Conservation (phyloP, 2,113 vertebrate genomes). For the Macroglossus sobrinus region DNA sequence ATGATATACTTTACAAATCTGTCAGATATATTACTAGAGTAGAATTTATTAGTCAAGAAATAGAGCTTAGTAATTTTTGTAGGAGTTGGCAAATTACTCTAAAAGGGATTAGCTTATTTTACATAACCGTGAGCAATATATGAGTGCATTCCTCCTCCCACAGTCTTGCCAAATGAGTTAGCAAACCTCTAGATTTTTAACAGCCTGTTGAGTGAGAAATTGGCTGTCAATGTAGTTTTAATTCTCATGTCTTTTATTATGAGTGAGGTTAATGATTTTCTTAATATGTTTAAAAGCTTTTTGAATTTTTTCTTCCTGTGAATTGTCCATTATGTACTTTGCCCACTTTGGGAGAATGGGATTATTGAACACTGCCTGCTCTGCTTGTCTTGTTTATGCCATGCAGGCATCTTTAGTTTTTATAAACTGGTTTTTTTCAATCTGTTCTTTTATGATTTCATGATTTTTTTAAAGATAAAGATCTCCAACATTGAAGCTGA, state of each 20-base stretch:
- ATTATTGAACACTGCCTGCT: neutral
- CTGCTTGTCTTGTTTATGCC: neutral
- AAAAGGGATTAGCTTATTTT: neutral
- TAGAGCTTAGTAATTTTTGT: neutral
- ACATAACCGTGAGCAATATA: neutral
- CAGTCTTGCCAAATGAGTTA: neutral
- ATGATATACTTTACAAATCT: neutral
- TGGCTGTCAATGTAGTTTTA: neutral
- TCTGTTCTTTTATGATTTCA: neutral
- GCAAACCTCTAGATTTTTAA: neutral
- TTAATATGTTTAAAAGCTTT: neutral
- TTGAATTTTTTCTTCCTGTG: neutral
- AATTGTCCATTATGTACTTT: neutral
- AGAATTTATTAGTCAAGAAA: neutral
- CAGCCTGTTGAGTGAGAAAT: neutral
- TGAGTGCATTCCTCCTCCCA: neutral
- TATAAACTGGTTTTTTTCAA: neutral
- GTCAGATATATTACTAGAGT: neutral
- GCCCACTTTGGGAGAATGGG: fast-evolving
- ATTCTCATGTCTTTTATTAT: neutral
- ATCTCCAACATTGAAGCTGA: neutral
- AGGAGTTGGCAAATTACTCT: neutral
- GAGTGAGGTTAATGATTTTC: neutral
- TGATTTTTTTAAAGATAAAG: neutral
- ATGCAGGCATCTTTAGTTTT: neutral